These are phyloP conservation scores for Parambassis ranga DNA, from an alignment of 2,797 vertebrate species.

Conservation along the genomic window DNA sequence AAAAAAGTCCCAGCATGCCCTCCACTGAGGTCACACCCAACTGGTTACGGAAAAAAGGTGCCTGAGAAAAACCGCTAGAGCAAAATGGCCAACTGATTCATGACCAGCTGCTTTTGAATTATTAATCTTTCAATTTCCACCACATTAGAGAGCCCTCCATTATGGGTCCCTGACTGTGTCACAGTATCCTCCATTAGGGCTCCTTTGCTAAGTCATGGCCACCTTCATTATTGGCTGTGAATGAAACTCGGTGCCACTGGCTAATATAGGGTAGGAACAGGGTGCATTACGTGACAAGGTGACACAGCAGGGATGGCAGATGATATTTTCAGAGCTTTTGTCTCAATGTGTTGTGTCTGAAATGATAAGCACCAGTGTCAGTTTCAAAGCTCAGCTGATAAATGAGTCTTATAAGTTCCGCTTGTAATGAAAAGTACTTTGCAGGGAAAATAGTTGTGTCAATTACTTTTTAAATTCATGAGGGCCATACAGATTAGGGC, in stretches of 20 bases:
- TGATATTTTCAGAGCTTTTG: slow-evolving; percentile 66
- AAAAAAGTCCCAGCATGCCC: slow-evolving; percentile 26
- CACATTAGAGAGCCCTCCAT: slow-evolving; percentile 84
- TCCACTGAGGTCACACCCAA: slow-evolving; percentile 64
- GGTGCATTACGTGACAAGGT: slow-evolving; percentile 56
- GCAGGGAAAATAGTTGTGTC: not conserved
- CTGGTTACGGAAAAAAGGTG: slow-evolving; percentile 44
- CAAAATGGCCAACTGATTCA: slow-evolving; percentile 85
- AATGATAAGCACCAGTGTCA: slow-evolving; percentile 47
- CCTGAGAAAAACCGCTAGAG: slow-evolving; percentile 55
- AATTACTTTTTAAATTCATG: slow-evolving; percentile 14
- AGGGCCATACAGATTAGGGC: not conserved
- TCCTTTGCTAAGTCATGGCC: slow-evolving; percentile 70
- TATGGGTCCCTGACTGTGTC: slow-evolving; percentile 75
- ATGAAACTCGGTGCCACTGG: slow-evolving; percentile 60
- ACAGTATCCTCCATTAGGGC: slow-evolving; percentile 70
- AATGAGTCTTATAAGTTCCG: slow-evolving; percentile 43
- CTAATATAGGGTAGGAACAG: slow-evolving; percentile 26
- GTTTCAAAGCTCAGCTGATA: slow-evolving; percentile 49
- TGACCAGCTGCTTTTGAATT: slow-evolving; percentile 90
- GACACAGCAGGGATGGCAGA: slow-evolving; percentile 64
- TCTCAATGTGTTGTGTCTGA: slow-evolving; percentile 55
- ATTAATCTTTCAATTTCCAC: slow-evolving; percentile 94
- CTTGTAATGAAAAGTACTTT: slow-evolving; percentile 27
- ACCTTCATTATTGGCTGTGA: slow-evolving; percentile 66